A percentile compares a stretch with the other conserved stretches of the same genome.
Evolutionary conservation across 2,113 vertebrate genomes (phyloP).

Genomic region (Myocastor coypus): DNA sequence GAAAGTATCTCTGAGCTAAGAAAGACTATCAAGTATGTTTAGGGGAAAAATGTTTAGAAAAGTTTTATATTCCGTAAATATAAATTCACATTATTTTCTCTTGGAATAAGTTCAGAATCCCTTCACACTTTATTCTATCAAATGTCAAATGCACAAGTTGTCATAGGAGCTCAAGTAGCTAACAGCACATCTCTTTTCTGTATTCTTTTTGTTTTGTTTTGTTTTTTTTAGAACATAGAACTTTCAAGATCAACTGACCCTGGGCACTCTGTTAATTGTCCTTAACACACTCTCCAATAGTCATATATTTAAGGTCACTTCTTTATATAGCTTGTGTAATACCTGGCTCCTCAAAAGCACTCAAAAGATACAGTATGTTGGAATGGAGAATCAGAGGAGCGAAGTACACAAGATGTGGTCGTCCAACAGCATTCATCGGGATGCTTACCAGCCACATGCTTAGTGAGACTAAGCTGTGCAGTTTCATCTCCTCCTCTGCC

Average conservation of each 20-base stretch:
- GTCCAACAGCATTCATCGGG: neutral
- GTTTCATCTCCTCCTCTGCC: neutral
- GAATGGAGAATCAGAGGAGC: neutral
- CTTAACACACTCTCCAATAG: neutral
- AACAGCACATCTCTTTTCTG: neutral
- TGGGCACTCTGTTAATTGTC: neutral
- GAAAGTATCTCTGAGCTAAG: neutral
- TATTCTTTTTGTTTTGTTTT: too few species aligned
- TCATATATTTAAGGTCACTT: slow-evolving; percentile 19
- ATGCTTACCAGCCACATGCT: neutral
- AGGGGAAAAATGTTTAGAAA: neutral
- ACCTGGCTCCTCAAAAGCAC: neutral
- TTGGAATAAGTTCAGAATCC: slow-evolving; percentile 16
- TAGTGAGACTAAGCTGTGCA: neutral
- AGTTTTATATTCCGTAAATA: neutral
- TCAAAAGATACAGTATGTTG: neutral
- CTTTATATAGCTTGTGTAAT: neutral
- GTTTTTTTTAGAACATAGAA: neutral
- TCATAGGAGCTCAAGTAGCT: neutral
- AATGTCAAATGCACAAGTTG: neutral
- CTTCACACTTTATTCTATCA: neutral
- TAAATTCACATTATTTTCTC: slow-evolving; percentile 16
- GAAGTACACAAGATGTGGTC: neutral
- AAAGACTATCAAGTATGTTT: slow-evolving; percentile 13
- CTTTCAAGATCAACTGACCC: neutral